phyloP scores from a whole-genome alignment of 2,113 vertebrate species.

The Delphinapterus leucas region DNA sequence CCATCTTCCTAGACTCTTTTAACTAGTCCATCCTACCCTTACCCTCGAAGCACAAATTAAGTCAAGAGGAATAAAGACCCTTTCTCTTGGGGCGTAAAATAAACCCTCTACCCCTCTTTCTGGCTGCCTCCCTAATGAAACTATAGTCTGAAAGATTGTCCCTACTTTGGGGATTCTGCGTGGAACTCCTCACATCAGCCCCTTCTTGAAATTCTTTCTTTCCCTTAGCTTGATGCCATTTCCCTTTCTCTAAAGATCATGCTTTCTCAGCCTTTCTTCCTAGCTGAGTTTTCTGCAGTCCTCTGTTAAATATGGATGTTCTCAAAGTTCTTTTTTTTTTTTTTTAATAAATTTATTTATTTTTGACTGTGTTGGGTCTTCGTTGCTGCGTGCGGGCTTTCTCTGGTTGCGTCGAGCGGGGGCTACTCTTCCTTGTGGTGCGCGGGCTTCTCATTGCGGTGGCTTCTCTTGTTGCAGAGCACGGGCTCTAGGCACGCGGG shows the following conservation, averaged over 20 bases:
- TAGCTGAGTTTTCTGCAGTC: neutral
- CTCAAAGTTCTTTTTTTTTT: neutral
- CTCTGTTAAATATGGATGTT: neutral
- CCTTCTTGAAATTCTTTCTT: neutral
- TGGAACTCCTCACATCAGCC: neutral
- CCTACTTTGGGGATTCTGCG: neutral
- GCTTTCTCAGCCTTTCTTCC: neutral
- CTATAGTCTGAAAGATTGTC: neutral
- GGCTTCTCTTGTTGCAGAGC: too few relatives aligned
- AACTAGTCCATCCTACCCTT: neutral
- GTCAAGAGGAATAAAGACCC: neutral
- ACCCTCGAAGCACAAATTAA: neutral
- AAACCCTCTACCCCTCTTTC: neutral
- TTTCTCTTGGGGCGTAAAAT: neutral
- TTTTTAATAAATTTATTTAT: too few relatives aligned
- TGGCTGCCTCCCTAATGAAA: neutral
- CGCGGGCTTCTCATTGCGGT: too few relatives aligned
- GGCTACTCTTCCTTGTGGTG: too few relatives aligned
- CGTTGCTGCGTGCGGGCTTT: too few relatives aligned
- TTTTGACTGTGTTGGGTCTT: too few relatives aligned
- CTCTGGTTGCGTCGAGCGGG: fast-evolving
- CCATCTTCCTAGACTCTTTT: neutral
- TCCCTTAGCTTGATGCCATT: neutral
- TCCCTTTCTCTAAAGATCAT: neutral
- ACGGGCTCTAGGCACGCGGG: too few relatives aligned